Conservation (phyloP, 2,888 invertebrate genomes). For the Microchrysa polita region DNA sequence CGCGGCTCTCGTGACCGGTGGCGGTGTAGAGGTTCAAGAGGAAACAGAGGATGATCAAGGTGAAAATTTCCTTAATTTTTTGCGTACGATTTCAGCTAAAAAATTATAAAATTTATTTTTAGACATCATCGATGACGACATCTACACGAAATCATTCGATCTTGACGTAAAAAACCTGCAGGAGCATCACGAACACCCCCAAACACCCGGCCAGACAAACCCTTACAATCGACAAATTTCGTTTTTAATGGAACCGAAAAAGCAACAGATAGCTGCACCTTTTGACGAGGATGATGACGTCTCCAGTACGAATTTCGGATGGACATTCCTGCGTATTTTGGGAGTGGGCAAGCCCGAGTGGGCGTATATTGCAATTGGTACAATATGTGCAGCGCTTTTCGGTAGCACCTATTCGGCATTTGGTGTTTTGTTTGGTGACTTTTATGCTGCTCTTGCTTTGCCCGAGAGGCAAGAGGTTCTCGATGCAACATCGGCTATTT, state of each 20-base stretch:
- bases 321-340: conserved; percentile 68
- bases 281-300: conserved; percentile 54
- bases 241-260: conserved; percentile 28
- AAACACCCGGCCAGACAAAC: conserved; percentile 46
- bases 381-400: conserved; percentile 72
- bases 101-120: not conserved
- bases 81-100: not conserved
- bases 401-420: conserved; percentile 80
- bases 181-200: conserved; percentile 60
- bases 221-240: conserved; percentile 44
- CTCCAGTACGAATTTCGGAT: conserved; percentile 58
- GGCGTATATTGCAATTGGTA: conserved; percentile 71
- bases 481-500: conserved; percentile 69
- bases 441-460: conserved; percentile 75
- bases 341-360: conserved; percentile 75
- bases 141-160: conserved; percentile 62
- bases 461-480: conserved; percentile 69
- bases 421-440: conserved; percentile 80
- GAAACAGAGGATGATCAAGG: conserved; percentile 46
- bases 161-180: conserved; percentile 60
- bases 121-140: conserved; percentile 54
- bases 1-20: conserved; percentile 71
- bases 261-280: not conserved
- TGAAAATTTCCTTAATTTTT: not conserved
- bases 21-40: conserved; percentile 57